Base-by-base conservation (phyloP, 2,113 vertebrate species). In the Fulica atra region DNA sequence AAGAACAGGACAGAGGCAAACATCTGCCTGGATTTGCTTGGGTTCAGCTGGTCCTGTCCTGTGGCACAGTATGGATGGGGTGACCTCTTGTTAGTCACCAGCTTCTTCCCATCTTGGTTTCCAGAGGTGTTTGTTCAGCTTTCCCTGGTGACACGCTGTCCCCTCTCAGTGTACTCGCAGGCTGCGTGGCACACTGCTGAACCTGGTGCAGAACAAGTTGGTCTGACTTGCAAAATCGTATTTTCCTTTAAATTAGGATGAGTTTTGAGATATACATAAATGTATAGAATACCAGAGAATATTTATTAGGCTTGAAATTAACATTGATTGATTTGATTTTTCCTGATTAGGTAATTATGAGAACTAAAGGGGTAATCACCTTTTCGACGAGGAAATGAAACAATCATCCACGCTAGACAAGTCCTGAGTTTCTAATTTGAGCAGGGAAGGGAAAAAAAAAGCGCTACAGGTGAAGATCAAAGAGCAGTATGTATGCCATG, bases 221-320 rank as follows among this genome's bases (percentile, higher is more conserved):
- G 26, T 69, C 51, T 80, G 83, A 86, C 65, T 93, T 31, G 28
- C 46, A 61, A 60, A 88, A 81, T 86, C 33, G 1, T 90, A 20
- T 94, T 95, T 96, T 93, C 76, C 71, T 90, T 92, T 73, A 85
- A 92, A 89, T 76, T 74, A 89, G 69, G 56, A 81, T 60, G 71
- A 92, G 86, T 93, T 95, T 60, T 78, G 79, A 96, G 79, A 63
- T 72, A 88, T 78, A 96, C 89, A 91, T 74, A 95, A 86, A 94
- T 92, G 83, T 95, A 97, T 97, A 95, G 95, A 91, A 94, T 89
- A 93, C 74, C 68, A 61, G 77, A 92, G 96, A 91, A 88, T 95
- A 93, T 97, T 97, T 97, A 97, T 96, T 95, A 95, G 92, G 88
- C 88, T 93, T 96, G 95, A 96, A 96, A 96, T 96, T 96, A 93